phyloP scores from a whole-genome alignment of 2,113 vertebrate genomes.

The Rafetus swinhoei region DNA sequence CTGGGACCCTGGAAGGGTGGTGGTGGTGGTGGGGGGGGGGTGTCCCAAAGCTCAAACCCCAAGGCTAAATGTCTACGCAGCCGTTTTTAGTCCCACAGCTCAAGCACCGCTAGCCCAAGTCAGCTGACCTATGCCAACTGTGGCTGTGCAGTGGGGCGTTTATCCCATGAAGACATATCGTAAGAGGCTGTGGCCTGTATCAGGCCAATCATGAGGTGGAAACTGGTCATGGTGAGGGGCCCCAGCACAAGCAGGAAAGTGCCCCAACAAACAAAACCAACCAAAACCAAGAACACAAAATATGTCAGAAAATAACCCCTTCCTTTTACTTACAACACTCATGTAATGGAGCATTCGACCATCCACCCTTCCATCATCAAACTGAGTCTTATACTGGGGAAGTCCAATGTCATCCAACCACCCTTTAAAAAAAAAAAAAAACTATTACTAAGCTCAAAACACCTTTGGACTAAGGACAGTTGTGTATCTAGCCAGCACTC shows the following conservation, averaged over 20 bases:
- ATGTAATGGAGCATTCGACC: conserved; percentile 98
- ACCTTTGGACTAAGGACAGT: not conserved
- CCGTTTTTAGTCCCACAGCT: not conserved
- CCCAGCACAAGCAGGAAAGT: not conserved
- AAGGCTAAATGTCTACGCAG: not conserved
- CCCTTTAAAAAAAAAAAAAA: conserved; percentile 74
- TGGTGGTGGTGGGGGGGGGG: too few relatives aligned
- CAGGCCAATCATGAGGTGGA: not conserved
- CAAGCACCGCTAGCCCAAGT: too few relatives aligned
- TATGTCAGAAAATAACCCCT: not conserved
- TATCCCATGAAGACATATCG: not conserved
- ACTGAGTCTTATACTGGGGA: conserved; percentile 98
- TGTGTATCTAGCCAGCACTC: not conserved
- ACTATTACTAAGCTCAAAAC: not conserved
- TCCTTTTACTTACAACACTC: conserved; percentile 87
- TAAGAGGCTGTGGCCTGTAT: not conserved
- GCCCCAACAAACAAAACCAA: not conserved
- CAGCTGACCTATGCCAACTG: too few relatives aligned
- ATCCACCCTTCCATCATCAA: conserved; percentile 95
- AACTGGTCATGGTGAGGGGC: not conserved
- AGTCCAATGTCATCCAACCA: conserved; percentile 99
- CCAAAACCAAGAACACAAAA: not conserved
- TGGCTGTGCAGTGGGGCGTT: not conserved
- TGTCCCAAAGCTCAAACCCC: not conserved
- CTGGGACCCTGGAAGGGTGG: too few relatives aligned